These are phyloP conservation scores for Theodoxus fluviatilis DNA, from an alignment of 2,888 invertebrate species.

Conservation along the genomic window DNA sequence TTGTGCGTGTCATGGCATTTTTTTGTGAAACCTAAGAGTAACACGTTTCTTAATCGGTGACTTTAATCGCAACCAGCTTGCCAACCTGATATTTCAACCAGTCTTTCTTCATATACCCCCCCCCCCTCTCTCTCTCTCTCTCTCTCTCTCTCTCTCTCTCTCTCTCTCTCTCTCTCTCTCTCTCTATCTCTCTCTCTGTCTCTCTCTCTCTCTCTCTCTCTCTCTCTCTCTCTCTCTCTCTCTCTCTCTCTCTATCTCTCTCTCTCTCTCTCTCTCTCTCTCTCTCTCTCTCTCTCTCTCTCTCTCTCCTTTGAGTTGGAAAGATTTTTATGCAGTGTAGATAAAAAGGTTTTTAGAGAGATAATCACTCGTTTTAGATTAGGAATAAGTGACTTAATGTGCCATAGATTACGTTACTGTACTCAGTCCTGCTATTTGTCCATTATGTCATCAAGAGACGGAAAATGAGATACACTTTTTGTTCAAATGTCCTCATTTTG, in stretches of 20 bases:
- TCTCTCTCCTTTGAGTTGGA: slow-evolving; percentile 1
- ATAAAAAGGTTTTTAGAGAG: not conserved
- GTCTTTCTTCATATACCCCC: not conserved
- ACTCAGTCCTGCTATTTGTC: too few relatives aligned
- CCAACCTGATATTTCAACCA: too few relatives aligned
- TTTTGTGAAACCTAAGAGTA: too few relatives aligned
- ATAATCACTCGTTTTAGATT: not conserved
- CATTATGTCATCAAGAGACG: too few relatives aligned
- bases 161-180: slow-evolving; percentile 24
- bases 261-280: slow-evolving; percentile 22
- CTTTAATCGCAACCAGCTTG: too few relatives aligned
- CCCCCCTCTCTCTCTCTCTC: slow-evolving; percentile 2
- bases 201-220: slow-evolving; percentile 11
- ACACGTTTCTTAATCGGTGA: too few relatives aligned
- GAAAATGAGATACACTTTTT: too few relatives aligned
- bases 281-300: slow-evolving; percentile 26
- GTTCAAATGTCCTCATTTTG: too few relatives aligned
- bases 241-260: slow-evolving; percentile 23
- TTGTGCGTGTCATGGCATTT: too few relatives aligned
- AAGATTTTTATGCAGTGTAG: not conserved
- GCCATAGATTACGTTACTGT: too few relatives aligned
- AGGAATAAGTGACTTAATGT: too few relatives aligned
- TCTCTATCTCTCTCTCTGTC: slow-evolving; percentile 7
- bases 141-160: slow-evolving; percentile 26
- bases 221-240: slow-evolving; percentile 21